phyloP scores from a whole-genome alignment of 2,797 vertebrate species.

The Sylvia borin region DNA sequence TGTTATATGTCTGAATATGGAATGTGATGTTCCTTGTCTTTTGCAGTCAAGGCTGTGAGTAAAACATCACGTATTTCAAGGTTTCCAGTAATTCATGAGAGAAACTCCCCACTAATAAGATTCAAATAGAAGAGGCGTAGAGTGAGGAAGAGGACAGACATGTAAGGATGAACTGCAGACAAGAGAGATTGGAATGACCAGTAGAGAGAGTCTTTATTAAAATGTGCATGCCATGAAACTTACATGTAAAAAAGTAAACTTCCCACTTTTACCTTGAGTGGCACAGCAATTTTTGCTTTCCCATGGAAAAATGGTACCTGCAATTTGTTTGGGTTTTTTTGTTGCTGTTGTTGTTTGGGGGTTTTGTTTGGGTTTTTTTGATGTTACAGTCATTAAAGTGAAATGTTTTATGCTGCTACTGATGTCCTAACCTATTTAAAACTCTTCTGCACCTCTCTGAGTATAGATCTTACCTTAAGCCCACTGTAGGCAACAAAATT shows the following conservation, averaged over 20 bases:
- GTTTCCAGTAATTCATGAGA: neutral
- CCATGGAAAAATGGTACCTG: neutral
- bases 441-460: neutral
- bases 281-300: neutral
- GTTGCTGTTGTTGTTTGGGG: no score
- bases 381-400: neutral
- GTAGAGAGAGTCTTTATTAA: neutral
- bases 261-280: neutral
- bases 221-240: fast-evolving
- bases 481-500: neutral
- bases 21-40: neutral
- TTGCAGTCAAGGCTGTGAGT: neutral
- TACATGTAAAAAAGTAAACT: neutral
- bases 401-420: neutral
- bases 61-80: neutral
- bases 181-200: neutral
- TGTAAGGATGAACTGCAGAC: neutral
- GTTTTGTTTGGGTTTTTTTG: neutral
- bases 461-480: neutral
- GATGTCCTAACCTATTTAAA: neutral
- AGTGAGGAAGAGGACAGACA: neutral
- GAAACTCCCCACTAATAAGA: neutral
- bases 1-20: neutral
- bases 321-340: neutral
- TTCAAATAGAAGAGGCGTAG: neutral